Percentiles rank a stretch among this genome's conserved stretches.
These are phyloP conservation scores for Passerculus sandwichensis DNA, from an alignment of 2,797 vertebrate species.

Conservation along the genomic window DNA sequence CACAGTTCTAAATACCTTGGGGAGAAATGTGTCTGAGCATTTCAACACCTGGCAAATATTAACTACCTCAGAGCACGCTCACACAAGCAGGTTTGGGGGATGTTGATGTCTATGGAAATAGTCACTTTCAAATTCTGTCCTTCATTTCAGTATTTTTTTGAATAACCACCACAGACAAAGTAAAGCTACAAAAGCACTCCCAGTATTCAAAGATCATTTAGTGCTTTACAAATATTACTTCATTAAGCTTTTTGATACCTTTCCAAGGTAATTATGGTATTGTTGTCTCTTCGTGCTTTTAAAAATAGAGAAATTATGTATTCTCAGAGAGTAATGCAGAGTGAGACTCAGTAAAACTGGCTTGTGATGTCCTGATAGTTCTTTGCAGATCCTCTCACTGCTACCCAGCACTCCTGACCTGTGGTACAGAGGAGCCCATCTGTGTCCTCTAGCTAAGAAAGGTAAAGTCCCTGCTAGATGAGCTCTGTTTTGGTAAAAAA, in stretches of 20 bases:
- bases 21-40: constrained; percentile 38
- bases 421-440: neutral
- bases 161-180: neutral
- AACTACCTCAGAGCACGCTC: neutral
- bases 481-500: neutral
- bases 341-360: neutral
- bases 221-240: neutral
- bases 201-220: neutral
- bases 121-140: neutral
- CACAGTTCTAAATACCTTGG: neutral
- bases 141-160: neutral
- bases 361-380: neutral
- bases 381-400: neutral
- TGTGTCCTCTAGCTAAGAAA: neutral
- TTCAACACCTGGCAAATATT: constrained; percentile 53
- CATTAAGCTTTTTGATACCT: neutral
- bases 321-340: neutral
- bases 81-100: neutral
- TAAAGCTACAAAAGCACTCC: neutral
- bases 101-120: neutral
- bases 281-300: neutral
- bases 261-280: neutral
- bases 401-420: neutral
- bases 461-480: neutral
- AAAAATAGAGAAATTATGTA: neutral